Base-by-base conservation (phyloP, 2,888 invertebrate species). In the Camponotus fellah region DNA sequence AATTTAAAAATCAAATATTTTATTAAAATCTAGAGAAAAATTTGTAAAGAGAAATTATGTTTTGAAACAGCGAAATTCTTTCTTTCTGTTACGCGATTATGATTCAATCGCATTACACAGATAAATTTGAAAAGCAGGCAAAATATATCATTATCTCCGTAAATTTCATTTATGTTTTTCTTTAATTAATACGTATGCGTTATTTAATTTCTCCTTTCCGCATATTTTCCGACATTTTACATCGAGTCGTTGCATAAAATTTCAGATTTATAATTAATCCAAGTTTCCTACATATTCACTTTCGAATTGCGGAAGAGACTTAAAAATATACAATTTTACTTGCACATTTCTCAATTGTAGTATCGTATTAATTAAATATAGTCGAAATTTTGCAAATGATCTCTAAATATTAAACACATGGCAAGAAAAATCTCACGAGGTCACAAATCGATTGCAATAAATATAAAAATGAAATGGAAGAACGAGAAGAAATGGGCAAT, bases 81-180 rank as follows among this genome's bases (percentile, higher is more conserved):
- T 26, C 26, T 26, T 26, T 26, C 26, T 26, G 26, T 26, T 26
- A 26, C 26, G 26, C 2, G 26, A 26, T 26, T 26, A 26, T 26
- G 26, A 26, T 26, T 26, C 26, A 82, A 86, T 84, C 68, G 72
- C 80, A 72, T 82, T 86, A 66, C 10, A 68, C 60, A 26, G 53
- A 64, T 34, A 60, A 72, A 86, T 69, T 71, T 68, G 81, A 86
- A 75, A 85, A 80, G 80, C 80, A 71, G 83, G 83, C 84, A 76
- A 56, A 53, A 32, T 60, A 43, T 53, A 56, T 68, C 58, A 80
- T 82, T 85, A 85, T 84, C 80, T 80, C 86, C 83, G 40, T 88
- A 86, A 88, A 86, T 88, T 85, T 88, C 83, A 79, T 86, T 9
- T 65, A 58, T 81, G 81, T 68, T 74, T 79, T 83, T 72, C 62